Evolutionary conservation across 2,888 invertebrate species (phyloP).

Genomic region (Sabatieria punctata): DNA sequence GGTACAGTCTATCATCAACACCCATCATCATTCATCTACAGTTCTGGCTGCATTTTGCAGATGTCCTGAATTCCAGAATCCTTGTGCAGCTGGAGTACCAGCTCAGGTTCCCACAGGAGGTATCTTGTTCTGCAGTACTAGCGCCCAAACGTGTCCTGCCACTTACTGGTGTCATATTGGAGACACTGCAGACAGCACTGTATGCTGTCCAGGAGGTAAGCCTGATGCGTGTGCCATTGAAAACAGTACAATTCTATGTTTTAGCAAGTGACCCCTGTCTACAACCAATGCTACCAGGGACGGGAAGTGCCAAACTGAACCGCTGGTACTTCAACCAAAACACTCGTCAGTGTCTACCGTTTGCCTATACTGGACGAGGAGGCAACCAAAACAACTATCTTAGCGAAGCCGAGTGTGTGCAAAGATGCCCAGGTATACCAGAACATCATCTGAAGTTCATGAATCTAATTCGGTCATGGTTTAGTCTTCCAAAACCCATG

Average conservation of each 20-base stretch:
- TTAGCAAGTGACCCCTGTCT: constrained; percentile 4
- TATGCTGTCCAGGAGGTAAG: constrained; percentile 7
- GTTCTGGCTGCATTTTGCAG: too few species aligned
- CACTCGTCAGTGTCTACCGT: neutral
- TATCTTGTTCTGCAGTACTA: constrained; percentile 4
- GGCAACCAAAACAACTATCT: neutral
- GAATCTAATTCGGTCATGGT: too few species aligned
- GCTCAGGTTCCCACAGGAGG: constrained; percentile 7
- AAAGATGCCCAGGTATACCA: constrained; percentile 1
- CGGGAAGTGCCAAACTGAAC: neutral
- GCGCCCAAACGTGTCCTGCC: constrained; percentile 3
- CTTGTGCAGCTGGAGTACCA: constrained; percentile 3
- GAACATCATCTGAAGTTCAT: too few species aligned
- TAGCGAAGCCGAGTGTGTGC: neutral
- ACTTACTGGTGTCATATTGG: constrained; percentile 7
- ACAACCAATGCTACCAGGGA: constrained; percentile 2
- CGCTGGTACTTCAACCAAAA: constrained; percentile 5
- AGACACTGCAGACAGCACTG: constrained; percentile 3
- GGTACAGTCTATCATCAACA: too few species aligned
- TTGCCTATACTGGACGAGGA: neutral
- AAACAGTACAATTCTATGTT: neutral
- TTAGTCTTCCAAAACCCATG: constrained; percentile 2
- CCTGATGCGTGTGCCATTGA: neutral
- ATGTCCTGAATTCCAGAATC: constrained; percentile 6
- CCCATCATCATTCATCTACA: too few species aligned